These are phyloP conservation scores for Coreoperca whiteheadi DNA, from an alignment of 2,113 vertebrate genomes.

Conservation along the genomic window DNA sequence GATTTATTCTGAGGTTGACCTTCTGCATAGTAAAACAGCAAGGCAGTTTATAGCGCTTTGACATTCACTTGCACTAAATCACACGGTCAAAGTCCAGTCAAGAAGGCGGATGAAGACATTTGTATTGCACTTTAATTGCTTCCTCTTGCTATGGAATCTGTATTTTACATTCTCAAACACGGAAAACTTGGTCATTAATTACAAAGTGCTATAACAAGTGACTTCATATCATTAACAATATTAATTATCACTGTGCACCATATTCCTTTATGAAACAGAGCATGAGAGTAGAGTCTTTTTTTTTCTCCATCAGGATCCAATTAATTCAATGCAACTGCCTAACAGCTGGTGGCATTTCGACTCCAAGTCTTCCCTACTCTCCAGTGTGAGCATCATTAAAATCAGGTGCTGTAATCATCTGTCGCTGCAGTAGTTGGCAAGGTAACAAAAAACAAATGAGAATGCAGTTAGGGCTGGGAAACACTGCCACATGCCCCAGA, in stretches of 20 bases:
- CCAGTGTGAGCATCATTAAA: conserved; percentile 88
- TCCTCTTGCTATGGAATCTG: conserved; percentile 51
- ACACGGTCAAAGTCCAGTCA: conserved; percentile 64
- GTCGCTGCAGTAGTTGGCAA: conserved; percentile 87
- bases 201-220: conserved; percentile 83
- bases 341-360: conserved; percentile 90
- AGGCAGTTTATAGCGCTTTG: conserved; percentile 66
- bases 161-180: conserved; percentile 65
- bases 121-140: conserved; percentile 63
- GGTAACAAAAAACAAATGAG: conserved; percentile 86
- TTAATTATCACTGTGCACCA: conserved; percentile 85
- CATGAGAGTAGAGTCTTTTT: conserved; percentile 77
- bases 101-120: conserved; percentile 48
- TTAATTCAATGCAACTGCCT: conserved; percentile 87
- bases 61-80: conserved; percentile 71
- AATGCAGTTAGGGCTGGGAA: conserved; percentile 81
- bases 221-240: conserved; percentile 85
- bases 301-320: conserved; percentile 84
- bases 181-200: conserved; percentile 80
- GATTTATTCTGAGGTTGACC: conserved; percentile 75
- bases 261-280: conserved; percentile 84
- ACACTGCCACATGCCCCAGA: conserved; percentile 81
- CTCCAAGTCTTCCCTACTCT: conserved; percentile 88
- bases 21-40: conserved; percentile 59
- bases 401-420: conserved; percentile 87